Evolutionary conservation across 2,888 invertebrate species (phyloP).

Genomic region (Steromphala cineraria): DNA sequence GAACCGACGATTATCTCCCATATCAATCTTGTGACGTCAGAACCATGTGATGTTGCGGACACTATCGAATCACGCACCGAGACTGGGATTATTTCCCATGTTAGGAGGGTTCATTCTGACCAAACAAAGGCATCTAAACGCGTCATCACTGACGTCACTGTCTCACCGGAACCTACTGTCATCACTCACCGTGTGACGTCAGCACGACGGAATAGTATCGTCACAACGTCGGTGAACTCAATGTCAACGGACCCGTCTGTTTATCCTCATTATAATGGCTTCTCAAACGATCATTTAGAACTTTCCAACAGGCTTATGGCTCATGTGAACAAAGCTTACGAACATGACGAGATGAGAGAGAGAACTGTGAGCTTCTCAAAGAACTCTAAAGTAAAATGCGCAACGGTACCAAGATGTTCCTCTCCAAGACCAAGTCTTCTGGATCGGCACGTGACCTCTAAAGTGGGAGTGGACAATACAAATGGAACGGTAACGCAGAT

Average conservation of each 20-base stretch:
- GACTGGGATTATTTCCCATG: too few species aligned
- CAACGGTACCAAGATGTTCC: background rate
- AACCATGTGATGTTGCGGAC: background rate
- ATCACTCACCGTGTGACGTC: too few species aligned
- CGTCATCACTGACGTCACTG: too few species aligned
- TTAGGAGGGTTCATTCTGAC: too few species aligned
- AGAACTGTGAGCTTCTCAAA: background rate
- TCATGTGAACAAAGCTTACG: constrained; percentile 7
- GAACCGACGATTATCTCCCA: background rate
- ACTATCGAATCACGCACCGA: too few species aligned
- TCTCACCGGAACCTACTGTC: too few species aligned
- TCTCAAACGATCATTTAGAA: background rate
- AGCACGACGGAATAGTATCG: background rate
- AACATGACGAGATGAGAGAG: background rate
- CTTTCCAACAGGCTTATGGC: background rate
- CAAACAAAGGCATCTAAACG: too few species aligned
- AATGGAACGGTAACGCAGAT: background rate
- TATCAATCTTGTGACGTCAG: background rate
- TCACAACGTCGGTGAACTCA: background rate
- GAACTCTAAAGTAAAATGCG: background rate
- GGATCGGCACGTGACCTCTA: background rate
- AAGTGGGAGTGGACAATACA: background rate
- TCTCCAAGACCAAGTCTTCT: background rate
- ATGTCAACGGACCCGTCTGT: background rate
- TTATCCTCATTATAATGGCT: background rate